Evolutionary conservation across 2,888 invertebrate genomes (phyloP).

Genomic region (Nemotelus pantherinus): DNA sequence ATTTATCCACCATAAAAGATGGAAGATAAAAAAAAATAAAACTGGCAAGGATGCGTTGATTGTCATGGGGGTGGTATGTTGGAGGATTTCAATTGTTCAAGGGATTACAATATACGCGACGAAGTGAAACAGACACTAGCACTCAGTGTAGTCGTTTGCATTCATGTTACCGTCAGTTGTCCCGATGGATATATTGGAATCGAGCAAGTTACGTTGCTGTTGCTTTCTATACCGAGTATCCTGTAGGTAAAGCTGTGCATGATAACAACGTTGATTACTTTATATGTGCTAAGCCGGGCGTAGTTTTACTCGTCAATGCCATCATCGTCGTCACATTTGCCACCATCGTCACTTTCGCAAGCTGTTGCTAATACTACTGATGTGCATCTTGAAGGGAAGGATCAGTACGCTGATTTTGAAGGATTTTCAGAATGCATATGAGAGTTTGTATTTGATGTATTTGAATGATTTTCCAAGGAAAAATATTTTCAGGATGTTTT

Average conservation of each 20-base stretch:
- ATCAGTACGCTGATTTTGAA: no score
- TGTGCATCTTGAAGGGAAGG: no score
- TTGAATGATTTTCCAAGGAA: no score
- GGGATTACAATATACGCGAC: conserved; percentile 36
- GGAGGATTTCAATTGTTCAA: conserved; percentile 42
- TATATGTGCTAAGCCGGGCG: conserved; percentile 48
- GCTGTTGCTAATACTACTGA: no score
- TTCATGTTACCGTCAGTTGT: conserved; percentile 26
- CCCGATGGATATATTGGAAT: background rate
- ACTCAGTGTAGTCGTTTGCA: background rate
- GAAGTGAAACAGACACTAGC: conserved; percentile 7
- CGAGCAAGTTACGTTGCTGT: background rate
- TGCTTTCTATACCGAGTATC: background rate
- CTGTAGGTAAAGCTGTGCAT: conserved; percentile 20
- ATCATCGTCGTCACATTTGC: background rate
- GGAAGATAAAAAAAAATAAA: background rate
- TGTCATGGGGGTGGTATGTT: background rate
- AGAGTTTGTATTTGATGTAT: no score
- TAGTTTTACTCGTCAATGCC: conserved; percentile 33
- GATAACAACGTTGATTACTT: conserved; percentile 49
- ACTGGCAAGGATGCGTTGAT: background rate
- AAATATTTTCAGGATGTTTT: no score
- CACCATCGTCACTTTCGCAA: no score
- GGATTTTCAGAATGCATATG: no score
- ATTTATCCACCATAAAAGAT: no score